A percentile compares a stretch with the other conserved stretches of the same genome.
These are phyloP conservation scores for Epinephelus cyanopodus DNA, from an alignment of 2,113 vertebrate species.

Conservation along the genomic window DNA sequence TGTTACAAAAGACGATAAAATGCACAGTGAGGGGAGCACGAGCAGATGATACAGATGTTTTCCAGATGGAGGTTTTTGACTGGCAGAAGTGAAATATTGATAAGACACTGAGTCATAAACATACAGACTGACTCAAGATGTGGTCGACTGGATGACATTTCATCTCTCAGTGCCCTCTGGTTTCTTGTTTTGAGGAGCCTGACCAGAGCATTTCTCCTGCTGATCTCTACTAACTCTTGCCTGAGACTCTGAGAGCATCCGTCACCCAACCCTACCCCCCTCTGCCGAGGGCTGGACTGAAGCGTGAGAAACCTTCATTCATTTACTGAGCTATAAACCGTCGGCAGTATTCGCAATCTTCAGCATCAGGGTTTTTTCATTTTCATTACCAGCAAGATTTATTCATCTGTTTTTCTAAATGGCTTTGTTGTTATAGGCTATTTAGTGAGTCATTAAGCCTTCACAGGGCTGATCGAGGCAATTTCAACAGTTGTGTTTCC, in stretches of 20 bases:
- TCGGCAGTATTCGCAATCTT: neutral
- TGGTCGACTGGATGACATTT: slow-evolving; percentile 34
- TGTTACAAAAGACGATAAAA: slow-evolving; percentile 37
- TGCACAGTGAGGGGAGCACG: neutral
- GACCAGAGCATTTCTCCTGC: slow-evolving; percentile 14
- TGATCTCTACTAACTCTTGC: slow-evolving; percentile 21
- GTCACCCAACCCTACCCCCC: neutral
- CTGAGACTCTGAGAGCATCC: slow-evolving; percentile 32
- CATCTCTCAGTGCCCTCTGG: slow-evolving; percentile 7
- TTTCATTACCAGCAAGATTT: slow-evolving; percentile 61
- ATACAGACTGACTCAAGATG: slow-evolving; percentile 26
- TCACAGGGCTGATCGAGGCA: slow-evolving; percentile 50
- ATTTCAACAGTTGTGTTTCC: slow-evolving; percentile 59
- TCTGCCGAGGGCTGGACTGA: neutral
- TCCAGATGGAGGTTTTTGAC: slow-evolving; percentile 66
- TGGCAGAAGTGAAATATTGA: slow-evolving; percentile 66
- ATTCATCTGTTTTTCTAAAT: slow-evolving; percentile 58
- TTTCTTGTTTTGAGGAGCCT: slow-evolving; percentile 17
- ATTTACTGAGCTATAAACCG: slow-evolving; percentile 16
- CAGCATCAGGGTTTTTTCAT: slow-evolving; percentile 19
- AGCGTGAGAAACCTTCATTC: slow-evolving; percentile 17
- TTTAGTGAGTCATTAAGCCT: slow-evolving; percentile 68
- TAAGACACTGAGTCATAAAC: slow-evolving; percentile 48
- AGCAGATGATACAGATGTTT: slow-evolving; percentile 66
- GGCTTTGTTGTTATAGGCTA: slow-evolving; percentile 49